Evolutionary conservation across 2,888 invertebrate species (phyloP).

Genomic region (Eupelmus urozonus): DNA sequence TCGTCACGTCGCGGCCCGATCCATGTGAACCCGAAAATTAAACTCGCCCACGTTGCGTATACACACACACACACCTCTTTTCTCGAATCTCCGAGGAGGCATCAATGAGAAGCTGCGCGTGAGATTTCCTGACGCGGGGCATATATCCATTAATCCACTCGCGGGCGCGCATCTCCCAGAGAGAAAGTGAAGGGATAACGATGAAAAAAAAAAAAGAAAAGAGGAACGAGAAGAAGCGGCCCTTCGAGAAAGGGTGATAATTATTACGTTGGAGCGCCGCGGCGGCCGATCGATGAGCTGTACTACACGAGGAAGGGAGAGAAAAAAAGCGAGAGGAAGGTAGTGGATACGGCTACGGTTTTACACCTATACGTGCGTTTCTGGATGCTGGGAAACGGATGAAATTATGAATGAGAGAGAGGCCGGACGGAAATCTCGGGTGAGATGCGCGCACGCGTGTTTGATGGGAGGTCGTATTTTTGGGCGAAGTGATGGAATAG

Average conservation of each 20-base stretch:
- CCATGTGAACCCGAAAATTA: constrained; percentile 38
- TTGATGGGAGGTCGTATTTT: constrained; percentile 20
- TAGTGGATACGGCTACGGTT: background rate
- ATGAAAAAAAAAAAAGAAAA: background rate
- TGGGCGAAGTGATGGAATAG: constrained; percentile 5
- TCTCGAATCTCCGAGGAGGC: constrained; percentile 6
- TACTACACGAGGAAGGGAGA: background rate
- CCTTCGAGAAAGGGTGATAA: constrained; percentile 40
- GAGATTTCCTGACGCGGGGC: constrained; percentile 30
- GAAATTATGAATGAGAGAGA: constrained; percentile 13
- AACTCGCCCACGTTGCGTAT: constrained; percentile 22
- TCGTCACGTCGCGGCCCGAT: constrained; percentile 28
- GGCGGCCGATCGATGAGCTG: constrained; percentile 7
- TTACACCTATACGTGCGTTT: constrained; percentile 9
- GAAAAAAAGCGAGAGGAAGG: background rate
- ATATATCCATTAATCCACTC: constrained; percentile 28
- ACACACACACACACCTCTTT: background rate
- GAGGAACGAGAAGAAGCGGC: background rate
- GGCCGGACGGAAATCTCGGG: constrained; percentile 9
- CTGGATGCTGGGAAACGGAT: constrained; percentile 35
- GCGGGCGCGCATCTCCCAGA: constrained; percentile 6
- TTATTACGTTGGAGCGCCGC: constrained; percentile 35
- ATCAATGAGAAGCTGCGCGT: constrained; percentile 33
- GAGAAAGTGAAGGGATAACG: constrained; percentile 4
- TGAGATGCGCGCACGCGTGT: background rate